Percentiles rank a stretch among this genome's conserved stretches.
Evolutionary conservation across 2,797 vertebrate species (phyloP).

Genomic region (Pangasius larnaudii): DNA sequence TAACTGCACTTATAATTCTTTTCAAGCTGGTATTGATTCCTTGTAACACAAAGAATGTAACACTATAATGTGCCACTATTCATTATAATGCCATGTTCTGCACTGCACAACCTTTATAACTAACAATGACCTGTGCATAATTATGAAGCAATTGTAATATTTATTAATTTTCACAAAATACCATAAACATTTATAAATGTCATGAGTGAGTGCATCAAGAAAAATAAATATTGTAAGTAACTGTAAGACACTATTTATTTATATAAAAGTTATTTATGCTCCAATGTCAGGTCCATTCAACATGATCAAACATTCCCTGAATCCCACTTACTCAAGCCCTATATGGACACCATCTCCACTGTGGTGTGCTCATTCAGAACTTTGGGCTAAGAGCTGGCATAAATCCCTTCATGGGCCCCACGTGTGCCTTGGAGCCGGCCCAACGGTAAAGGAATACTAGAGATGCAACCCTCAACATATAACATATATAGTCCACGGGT

Average conservation of each 20-base stretch:
- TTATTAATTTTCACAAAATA: not conserved
- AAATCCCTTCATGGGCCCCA: conserved; percentile 16
- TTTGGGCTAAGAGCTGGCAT: not conserved
- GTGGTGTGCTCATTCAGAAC: not conserved
- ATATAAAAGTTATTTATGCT: not conserved
- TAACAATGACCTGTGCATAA: not conserved
- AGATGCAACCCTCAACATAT: conserved; percentile 7
- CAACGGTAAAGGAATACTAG: conserved; percentile 1
- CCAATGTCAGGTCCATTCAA: not conserved
- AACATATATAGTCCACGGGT: conserved; percentile 12
- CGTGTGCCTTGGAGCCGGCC: not conserved
- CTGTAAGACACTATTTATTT: too few species aligned
- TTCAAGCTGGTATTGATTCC: not conserved
- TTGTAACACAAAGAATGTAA: not conserved
- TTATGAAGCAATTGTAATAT: not conserved
- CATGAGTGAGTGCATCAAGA: not conserved
- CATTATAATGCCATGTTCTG: not conserved
- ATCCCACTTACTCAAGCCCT: not conserved
- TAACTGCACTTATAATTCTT: not conserved
- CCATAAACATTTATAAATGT: not conserved
- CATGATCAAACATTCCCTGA: conserved; percentile 6
- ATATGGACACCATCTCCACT: conserved; percentile 5
- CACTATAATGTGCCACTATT: not conserved
- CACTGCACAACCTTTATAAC: not conserved
- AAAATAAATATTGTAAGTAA: not conserved